Percentiles rank a stretch among this genome's conserved stretches.
Conservation (phyloP, 2,113 vertebrate species). For the Myiopsitta monachus region DNA sequence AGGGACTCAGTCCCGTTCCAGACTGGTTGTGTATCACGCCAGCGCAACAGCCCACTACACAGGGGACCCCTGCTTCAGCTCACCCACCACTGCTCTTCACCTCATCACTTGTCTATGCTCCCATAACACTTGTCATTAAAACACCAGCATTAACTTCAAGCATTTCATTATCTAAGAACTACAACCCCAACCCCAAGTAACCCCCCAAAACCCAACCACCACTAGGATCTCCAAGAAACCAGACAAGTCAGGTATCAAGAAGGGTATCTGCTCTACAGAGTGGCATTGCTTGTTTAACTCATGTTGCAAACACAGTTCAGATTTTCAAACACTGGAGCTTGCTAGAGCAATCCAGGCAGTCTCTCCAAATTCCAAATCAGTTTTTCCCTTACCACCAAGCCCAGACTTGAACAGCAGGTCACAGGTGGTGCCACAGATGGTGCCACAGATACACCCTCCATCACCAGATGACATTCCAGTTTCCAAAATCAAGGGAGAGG, state of each 20-base stretch:
- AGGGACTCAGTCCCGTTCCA: background rate
- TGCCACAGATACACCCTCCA: constrained; percentile 24
- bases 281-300: background rate
- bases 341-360: background rate
- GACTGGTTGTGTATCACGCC: background rate
- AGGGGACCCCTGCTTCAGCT: background rate
- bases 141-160: background rate
- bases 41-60: background rate
- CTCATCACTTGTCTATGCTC: background rate
- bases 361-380: background rate
- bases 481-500: background rate
- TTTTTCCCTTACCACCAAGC: background rate
- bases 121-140: background rate
- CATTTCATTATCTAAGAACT: background rate
- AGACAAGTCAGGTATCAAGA: background rate
- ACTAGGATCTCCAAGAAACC: background rate
- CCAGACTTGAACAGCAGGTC: background rate
- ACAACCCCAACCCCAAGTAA: background rate
- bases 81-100: background rate
- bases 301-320: background rate
- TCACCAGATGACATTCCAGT: background rate
- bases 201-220: background rate
- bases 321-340: background rate
- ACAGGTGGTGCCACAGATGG: background rate
- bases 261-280: background rate